Evolutionary conservation across 2,888 invertebrate species (phyloP).

Genomic region (Thecocarcelia acutangulata): DNA sequence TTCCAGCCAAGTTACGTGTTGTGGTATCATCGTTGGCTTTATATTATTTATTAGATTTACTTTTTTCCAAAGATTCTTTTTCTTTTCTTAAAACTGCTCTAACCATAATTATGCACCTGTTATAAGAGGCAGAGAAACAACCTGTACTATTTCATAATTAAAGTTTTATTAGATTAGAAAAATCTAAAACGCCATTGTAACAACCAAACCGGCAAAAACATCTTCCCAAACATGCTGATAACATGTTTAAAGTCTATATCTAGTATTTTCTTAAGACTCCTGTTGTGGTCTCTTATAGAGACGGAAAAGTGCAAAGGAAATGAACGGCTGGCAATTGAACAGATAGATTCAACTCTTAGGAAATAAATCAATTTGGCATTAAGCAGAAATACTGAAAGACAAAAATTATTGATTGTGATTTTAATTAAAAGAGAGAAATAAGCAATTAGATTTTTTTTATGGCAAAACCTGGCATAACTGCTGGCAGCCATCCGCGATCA

Average conservation of each 20-base stretch:
- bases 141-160: slow-evolving; percentile 55
- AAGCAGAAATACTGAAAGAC: slow-evolving; percentile 20
- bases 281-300: background rate
- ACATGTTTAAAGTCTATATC: slow-evolving; percentile 37
- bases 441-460: background rate
- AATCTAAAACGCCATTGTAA: background rate
- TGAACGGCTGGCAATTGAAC: slow-evolving; percentile 31
- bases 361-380: slow-evolving; percentile 51
- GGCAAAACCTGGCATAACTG: too few species aligned
- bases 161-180: slow-evolving; percentile 57
- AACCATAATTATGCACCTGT: slow-evolving; percentile 67
- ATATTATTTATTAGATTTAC: slow-evolving; percentile 22
- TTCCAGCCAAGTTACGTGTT: slow-evolving; percentile 33
- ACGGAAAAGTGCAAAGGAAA: slow-evolving; percentile 53
- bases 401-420: slow-evolving; percentile 34
- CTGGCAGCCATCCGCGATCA: too few species aligned
- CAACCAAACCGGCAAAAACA: background rate
- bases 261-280: background rate
- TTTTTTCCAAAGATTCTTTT: slow-evolving; percentile 14
- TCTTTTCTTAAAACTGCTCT: slow-evolving; percentile 23
- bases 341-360: slow-evolving; percentile 29
- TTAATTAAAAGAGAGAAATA: slow-evolving; percentile 24
- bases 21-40: slow-evolving; percentile 42
- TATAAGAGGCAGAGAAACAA: slow-evolving; percentile 46
- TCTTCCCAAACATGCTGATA: slow-evolving; percentile 40